Evolutionary conservation across 2,113 vertebrate species (phyloP).

Genomic region (Gnathonemus longibarbis): DNA sequence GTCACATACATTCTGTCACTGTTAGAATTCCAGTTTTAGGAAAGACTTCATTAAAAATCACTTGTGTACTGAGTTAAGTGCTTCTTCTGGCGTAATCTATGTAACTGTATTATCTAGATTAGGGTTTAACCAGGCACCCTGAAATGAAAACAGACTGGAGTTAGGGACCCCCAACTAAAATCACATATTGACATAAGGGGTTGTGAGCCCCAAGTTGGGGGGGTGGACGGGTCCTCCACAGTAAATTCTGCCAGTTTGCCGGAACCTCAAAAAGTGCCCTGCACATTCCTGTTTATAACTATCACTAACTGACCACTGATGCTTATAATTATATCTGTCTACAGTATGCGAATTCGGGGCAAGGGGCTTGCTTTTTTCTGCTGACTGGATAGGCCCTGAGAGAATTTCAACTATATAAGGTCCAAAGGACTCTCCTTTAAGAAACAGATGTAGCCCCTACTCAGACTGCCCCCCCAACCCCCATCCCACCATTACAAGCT

Average conservation of each 20-base stretch:
- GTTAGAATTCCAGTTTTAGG: conserved; percentile 38
- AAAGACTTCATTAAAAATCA: conserved; percentile 30
- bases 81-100: not conserved
- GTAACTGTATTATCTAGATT: not conserved
- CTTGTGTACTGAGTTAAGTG: not conserved
- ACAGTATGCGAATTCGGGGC: not conserved
- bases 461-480: not conserved
- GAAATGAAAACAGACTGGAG: not conserved
- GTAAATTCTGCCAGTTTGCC: not conserved
- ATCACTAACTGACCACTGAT: not conserved
- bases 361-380: not conserved
- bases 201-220: not conserved
- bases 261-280: not conserved
- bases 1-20: conserved; percentile 12
- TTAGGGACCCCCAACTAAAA: not conserved
- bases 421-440: not conserved
- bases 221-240: not conserved
- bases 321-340: not conserved
- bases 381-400: not conserved
- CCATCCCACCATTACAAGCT: not conserved
- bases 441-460: not conserved
- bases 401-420: not conserved
- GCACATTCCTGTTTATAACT: not conserved
- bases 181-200: not conserved
- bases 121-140: not conserved